These are phyloP conservation scores for Pterobdella sp. DNA, from an alignment of 2,888 invertebrate species.

Conservation along the genomic window DNA sequence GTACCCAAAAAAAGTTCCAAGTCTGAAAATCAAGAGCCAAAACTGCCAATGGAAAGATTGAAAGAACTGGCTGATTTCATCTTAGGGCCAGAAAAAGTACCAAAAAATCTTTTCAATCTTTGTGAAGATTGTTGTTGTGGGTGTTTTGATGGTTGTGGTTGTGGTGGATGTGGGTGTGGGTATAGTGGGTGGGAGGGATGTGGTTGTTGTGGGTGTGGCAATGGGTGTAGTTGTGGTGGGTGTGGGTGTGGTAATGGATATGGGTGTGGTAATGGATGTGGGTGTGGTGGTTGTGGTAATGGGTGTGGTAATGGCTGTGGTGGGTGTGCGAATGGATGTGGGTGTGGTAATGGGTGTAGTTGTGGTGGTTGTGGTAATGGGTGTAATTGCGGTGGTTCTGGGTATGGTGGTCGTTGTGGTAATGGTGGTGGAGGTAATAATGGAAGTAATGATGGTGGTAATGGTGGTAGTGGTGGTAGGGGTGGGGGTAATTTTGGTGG, in stretches of 20 bases:
- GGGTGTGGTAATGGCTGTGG: not conserved
- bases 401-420: not conserved
- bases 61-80: too few species aligned
- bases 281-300: not conserved
- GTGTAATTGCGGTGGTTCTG: not conserved
- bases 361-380: not conserved
- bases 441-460: too few species aligned
- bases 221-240: not conserved
- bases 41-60: too few species aligned
- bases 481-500: not conserved
- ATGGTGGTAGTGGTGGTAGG: not conserved
- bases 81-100: too few species aligned
- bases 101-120: too few species aligned
- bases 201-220: not conserved
- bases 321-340: not conserved
- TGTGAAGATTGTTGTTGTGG: too few species aligned
- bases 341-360: not conserved
- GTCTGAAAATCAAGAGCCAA: too few species aligned
- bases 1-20: too few species aligned
- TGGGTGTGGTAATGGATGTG: not conserved
- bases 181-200: not conserved
- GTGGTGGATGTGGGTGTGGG: slow-evolving; percentile 7
- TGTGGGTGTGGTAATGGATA: not conserved
- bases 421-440: too few species aligned
- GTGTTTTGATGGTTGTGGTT: not conserved